Conservation (phyloP, 2,888 invertebrate genomes). For the Lumbricus terrestris region DNA sequence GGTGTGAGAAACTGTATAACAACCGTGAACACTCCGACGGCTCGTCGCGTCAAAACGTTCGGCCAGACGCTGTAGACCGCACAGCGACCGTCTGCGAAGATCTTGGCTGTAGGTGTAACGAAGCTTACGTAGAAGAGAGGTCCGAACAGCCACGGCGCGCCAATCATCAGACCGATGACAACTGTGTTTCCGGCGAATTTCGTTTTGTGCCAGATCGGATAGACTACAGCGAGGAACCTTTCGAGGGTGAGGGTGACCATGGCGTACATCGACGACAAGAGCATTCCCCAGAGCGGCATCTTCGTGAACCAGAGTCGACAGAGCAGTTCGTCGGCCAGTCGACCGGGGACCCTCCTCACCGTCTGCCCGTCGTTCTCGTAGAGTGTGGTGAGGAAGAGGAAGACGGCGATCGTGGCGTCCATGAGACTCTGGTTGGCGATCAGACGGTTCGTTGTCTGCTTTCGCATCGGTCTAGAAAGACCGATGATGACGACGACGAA, state of each 20-base stretch:
- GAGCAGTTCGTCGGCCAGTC: conserved; percentile 27
- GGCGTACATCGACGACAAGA: conserved; percentile 33
- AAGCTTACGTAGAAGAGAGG: conserved; percentile 24
- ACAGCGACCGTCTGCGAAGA: conserved; percentile 33
- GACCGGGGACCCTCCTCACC: neutral
- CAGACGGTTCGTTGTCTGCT: conserved; percentile 6
- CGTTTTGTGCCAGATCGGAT: conserved; percentile 33
- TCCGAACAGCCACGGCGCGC: conserved; percentile 30
- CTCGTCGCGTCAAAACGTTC: neutral
- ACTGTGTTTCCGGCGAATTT: conserved; percentile 12
- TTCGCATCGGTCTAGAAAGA: conserved; percentile 15
- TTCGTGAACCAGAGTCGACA: conserved; percentile 34
- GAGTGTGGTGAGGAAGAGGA: conserved; percentile 31
- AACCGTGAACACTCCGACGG: conserved; percentile 32
- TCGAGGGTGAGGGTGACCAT: conserved; percentile 35
- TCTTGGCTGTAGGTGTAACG: conserved; percentile 20
- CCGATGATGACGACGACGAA: neutral
- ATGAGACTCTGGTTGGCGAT: conserved; percentile 35
- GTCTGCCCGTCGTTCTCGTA: conserved; percentile 26
- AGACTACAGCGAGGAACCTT: conserved; percentile 33
- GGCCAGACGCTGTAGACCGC: conserved; percentile 32
- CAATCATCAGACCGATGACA: conserved; percentile 14
- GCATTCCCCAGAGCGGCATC: conserved; percentile 28
- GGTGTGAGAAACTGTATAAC: conserved; percentile 36
- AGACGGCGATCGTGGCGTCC: conserved; percentile 32